Evolutionary conservation across 2,888 invertebrate genomes (phyloP).

Genomic region (Plebejus melissa): DNA sequence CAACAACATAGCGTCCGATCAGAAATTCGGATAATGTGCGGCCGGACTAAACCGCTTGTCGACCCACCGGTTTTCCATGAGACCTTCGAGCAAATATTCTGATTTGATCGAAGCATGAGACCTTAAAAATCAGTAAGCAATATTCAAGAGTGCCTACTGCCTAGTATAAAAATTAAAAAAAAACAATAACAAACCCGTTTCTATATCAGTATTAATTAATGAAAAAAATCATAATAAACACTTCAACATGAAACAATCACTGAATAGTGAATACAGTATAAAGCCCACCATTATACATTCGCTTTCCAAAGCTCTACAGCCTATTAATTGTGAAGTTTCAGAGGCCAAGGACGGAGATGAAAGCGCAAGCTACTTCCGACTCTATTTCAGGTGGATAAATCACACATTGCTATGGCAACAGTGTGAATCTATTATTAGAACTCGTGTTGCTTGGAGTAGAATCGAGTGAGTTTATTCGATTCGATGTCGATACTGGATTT

Average conservation of each 20-base stretch:
- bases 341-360: constrained; percentile 30
- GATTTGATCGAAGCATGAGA: too few relatives aligned
- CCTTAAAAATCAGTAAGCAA: too few relatives aligned
- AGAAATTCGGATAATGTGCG: too few relatives aligned
- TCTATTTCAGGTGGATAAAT: not conserved
- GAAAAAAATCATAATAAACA: constrained; percentile 4
- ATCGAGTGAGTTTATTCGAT: constrained; percentile 22
- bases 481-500: constrained; percentile 5
- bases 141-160: too few relatives aligned
- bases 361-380: not conserved
- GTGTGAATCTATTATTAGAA: constrained; percentile 11
- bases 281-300: constrained; percentile 10
- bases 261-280: not conserved
- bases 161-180: not conserved
- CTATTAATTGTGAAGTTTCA: constrained; percentile 35
- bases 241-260: not conserved
- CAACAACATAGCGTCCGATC: too few relatives aligned
- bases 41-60: too few relatives aligned
- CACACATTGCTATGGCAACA: not conserved
- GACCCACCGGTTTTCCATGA: too few relatives aligned
- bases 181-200: not conserved
- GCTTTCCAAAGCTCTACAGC: constrained; percentile 32
- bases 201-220: not conserved
- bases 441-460: constrained; percentile 1
- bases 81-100: too few relatives aligned